A percentile compares a stretch with the other conserved stretches of the same genome.
Conservation (phyloP, 2,797 vertebrate genomes). For the Pseudochirops cupreus region DNA sequence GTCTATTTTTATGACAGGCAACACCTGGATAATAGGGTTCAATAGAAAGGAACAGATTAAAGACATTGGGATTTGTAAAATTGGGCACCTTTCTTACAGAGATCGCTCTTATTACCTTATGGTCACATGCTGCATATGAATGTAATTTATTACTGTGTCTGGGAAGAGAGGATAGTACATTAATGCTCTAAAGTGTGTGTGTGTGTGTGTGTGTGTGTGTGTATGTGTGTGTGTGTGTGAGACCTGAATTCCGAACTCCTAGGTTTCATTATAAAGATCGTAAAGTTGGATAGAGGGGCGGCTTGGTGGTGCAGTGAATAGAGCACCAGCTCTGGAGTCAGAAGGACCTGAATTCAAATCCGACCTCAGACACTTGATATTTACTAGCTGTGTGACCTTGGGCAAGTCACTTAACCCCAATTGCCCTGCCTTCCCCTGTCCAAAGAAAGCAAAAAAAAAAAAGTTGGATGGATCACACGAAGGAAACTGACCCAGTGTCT, state of each 20-base stretch:
- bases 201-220: background rate
- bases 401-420: too few species aligned
- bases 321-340: too few species aligned
- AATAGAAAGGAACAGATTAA: background rate
- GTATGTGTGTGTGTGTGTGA: background rate
- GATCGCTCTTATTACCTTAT: background rate
- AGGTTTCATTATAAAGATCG: background rate
- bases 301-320: too few species aligned
- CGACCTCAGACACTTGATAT: too few species aligned
- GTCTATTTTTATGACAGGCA: background rate
- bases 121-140: background rate
- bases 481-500: background rate
- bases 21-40: background rate
- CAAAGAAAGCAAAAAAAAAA: too few species aligned
- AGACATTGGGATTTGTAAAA: background rate
- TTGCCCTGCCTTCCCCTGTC: too few species aligned
- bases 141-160: background rate
- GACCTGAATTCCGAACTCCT: background rate
- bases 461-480: background rate
- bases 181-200: background rate
- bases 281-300: background rate
- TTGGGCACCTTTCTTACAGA: background rate
- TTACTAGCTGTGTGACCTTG: too few species aligned
- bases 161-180: background rate
- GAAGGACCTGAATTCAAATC: too few species aligned